Evolutionary conservation across 2,888 invertebrate genomes (phyloP).

Genomic region (Branchipolynoe longqiensis): DNA sequence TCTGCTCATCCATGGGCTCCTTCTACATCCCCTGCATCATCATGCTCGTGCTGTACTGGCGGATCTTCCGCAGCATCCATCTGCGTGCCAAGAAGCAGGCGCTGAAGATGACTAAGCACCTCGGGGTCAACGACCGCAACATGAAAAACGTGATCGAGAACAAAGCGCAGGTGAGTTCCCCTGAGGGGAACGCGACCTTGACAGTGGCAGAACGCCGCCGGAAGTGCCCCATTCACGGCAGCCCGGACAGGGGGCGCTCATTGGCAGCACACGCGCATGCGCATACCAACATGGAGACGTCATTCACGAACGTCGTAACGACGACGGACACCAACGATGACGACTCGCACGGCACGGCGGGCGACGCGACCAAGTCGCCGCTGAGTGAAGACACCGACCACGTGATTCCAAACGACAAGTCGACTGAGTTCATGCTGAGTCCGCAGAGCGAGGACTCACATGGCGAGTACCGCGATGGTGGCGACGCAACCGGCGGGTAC

Average conservation of each 20-base stretch:
- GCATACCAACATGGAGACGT: constrained; percentile 69
- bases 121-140: constrained; percentile 36
- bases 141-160: constrained; percentile 71
- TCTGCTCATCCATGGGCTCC: constrained; percentile 98
- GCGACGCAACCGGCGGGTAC: constrained; percentile 91
- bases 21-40: constrained; percentile 99
- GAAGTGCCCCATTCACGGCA: constrained; percentile 40
- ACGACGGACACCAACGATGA: constrained; percentile 71
- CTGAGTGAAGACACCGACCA: constrained; percentile 68
- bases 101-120: constrained; percentile 48
- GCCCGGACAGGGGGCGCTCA: constrained; percentile 1
- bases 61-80: constrained; percentile 93
- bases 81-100: constrained; percentile 74
- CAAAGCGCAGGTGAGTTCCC: constrained; percentile 59
- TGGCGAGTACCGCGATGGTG: constrained; percentile 88
- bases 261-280: neutral
- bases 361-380: constrained; percentile 38
- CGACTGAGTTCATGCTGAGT: constrained; percentile 94
- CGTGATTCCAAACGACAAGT: constrained; percentile 87
- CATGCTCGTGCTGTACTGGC: constrained; percentile 98
- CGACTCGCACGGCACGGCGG: neutral
- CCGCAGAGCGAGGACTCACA: constrained; percentile 89
- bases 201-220: constrained; percentile 61
- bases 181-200: neutral
- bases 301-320: constrained; percentile 75